A percentile compares a stretch with the other conserved stretches of the same genome.
Conservation (phyloP, 2,797 vertebrate species). For the Forpus xanthops region DNA sequence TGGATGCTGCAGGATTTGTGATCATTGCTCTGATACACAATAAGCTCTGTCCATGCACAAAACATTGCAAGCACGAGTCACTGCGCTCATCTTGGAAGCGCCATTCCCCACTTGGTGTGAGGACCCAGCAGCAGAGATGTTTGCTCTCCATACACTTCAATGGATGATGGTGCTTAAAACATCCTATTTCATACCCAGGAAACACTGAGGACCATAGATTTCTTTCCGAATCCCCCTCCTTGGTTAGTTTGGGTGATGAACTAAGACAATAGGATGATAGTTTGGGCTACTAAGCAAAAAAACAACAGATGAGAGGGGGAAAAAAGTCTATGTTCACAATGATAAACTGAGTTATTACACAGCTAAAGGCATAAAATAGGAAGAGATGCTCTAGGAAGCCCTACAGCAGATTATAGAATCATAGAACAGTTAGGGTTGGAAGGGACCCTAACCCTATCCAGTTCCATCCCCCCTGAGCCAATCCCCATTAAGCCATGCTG, state of each 20-base stretch:
- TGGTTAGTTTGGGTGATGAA: not conserved
- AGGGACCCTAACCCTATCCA: not conserved
- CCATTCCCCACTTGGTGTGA: not conserved
- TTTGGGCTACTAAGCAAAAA: not conserved
- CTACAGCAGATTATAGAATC: not conserved
- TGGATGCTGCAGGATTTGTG: not conserved
- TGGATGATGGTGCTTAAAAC: not conserved
- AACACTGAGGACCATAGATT: not conserved
- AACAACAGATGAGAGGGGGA: not conserved
- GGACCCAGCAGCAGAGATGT: not conserved
- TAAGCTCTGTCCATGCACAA: not conserved
- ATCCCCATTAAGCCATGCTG: not conserved
- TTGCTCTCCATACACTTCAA: not conserved
- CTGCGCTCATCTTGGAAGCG: not conserved
- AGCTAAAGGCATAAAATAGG: not conserved
- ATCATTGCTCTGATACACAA: not conserved
- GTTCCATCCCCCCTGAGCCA: not conserved
- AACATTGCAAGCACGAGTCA: not conserved
- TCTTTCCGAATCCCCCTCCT: not conserved
- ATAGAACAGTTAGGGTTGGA: not conserved
- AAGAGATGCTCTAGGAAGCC: not conserved
- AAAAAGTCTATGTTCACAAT: not conserved
- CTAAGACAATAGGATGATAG: not conserved
- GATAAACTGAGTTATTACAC: not conserved
- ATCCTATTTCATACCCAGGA: not conserved